A percentile compares a stretch with the other conserved stretches of the same genome.
phyloP scores from a whole-genome alignment of 2,888 invertebrate genomes.

The Thereva nobilitata region DNA sequence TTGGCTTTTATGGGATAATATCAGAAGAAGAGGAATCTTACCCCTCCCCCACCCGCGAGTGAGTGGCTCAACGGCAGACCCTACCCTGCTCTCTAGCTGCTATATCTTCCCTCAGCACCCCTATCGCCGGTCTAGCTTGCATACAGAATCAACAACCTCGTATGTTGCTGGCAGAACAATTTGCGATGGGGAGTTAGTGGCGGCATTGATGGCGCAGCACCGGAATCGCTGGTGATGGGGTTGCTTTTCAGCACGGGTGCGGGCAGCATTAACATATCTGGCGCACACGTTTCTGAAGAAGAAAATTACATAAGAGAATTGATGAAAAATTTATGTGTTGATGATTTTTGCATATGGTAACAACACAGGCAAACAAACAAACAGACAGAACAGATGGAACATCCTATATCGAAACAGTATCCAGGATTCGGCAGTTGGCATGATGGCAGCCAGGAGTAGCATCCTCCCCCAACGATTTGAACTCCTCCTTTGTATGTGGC shows the following conservation, averaged over 20 bases:
- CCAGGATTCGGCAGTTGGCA: too few relatives aligned
- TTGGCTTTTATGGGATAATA: slow-evolving; percentile 36
- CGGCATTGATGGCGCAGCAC: slow-evolving; percentile 23
- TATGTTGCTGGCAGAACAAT: slow-evolving; percentile 34
- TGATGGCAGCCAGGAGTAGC: too few relatives aligned
- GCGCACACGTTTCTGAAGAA: slow-evolving; percentile 23
- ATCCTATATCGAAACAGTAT: too few relatives aligned
- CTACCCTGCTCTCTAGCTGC: neutral
- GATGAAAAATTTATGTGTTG: slow-evolving; percentile 43
- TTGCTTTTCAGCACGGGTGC: slow-evolving; percentile 5
- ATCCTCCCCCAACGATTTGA: too few relatives aligned
- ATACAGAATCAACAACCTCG: slow-evolving; percentile 36
- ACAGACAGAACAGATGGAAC: neutral
- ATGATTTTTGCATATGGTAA: slow-evolving; percentile 42
- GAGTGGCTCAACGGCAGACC: slow-evolving; percentile 1
- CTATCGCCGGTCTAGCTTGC: slow-evolving; percentile 11
- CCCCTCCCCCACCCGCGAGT: neutral
- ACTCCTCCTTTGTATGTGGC: slow-evolving; percentile 16
- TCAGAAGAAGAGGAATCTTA: slow-evolving; percentile 6
- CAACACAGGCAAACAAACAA: slow-evolving; percentile 3
- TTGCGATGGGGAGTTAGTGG: slow-evolving; percentile 32
- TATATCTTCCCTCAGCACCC: neutral
- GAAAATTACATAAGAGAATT: slow-evolving; percentile 41
- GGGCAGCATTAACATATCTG: slow-evolving; percentile 31
- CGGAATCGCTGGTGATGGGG: slow-evolving; percentile 5